phyloP scores from a whole-genome alignment of 2,113 vertebrate species.

The Eclectus roratus region DNA sequence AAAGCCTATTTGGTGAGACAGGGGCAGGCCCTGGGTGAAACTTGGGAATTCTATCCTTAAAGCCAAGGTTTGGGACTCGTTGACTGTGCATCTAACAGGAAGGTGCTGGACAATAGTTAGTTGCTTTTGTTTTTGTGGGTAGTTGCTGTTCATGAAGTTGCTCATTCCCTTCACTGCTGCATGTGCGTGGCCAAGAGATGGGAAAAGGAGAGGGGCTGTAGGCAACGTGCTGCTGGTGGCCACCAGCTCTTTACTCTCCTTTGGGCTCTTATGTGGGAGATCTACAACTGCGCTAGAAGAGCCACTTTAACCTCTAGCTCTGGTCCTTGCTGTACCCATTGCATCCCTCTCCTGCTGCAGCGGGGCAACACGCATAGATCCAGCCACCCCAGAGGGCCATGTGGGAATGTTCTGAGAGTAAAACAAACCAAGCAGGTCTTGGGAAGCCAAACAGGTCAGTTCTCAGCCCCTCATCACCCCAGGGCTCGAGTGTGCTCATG shows the following conservation, averaged over 20 bases:
- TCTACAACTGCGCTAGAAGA: not conserved
- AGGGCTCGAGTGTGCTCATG: rapidly evolving
- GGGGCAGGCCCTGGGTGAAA: not conserved
- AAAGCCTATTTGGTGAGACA: rapidly evolving
- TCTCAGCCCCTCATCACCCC: not conserved
- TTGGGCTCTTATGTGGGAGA: not conserved
- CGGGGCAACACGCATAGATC: rapidly evolving
- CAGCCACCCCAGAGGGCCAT: rapidly evolving
- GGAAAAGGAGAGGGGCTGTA: not conserved
- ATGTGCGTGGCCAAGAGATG: not conserved
- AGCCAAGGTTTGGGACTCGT: not conserved
- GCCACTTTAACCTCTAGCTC: not conserved
- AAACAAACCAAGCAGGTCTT: not conserved
- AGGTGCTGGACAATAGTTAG: rapidly evolving
- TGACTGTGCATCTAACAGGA: not conserved
- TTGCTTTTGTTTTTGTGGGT: not conserved
- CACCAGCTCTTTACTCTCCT: not conserved
- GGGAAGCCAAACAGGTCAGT: not conserved
- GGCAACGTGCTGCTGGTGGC: not conserved
- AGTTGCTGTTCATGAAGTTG: not conserved
- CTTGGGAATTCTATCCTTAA: not conserved
- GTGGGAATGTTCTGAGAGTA: not conserved
- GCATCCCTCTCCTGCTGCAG: not conserved
- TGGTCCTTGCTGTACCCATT: not conserved
- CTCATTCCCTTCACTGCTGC: rapidly evolving